A percentile compares a stretch with the other conserved stretches of the same genome.
These are phyloP conservation scores for Ctenopoma kingsleyae DNA, from an alignment of 2,797 vertebrate genomes.

Conservation along the genomic window DNA sequence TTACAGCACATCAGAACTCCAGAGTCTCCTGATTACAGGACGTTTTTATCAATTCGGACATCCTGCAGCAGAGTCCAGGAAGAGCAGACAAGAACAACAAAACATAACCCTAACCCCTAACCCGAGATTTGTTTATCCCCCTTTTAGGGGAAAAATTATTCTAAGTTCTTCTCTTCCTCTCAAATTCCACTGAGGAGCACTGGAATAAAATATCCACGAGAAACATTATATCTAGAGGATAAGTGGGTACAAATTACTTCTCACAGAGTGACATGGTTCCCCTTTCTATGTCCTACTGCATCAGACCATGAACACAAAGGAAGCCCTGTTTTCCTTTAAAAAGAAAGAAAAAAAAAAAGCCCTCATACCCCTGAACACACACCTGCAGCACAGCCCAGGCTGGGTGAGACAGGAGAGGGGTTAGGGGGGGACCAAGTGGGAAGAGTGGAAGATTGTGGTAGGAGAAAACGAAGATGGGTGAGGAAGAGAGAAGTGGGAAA, in stretches of 20 bases:
- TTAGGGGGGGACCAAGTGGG: neutral
- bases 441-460: conserved; percentile 2
- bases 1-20: conserved; percentile 9
- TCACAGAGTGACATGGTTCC: conserved; percentile 75
- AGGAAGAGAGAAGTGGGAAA: conserved; percentile 20
- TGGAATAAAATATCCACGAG: conserved; percentile 59
- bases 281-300: conserved; percentile 38
- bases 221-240: conserved; percentile 70
- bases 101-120: conserved; percentile 29
- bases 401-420: conserved; percentile 18
- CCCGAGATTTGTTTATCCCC: conserved; percentile 26
- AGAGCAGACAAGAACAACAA: conserved; percentile 23
- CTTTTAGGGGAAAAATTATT: conserved; percentile 28
- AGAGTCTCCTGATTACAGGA: conserved; percentile 1
- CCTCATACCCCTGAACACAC: conserved; percentile 36
- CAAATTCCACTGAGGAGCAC: conserved; percentile 44
- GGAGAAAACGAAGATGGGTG: conserved; percentile 6
- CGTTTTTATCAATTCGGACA: conserved; percentile 15
- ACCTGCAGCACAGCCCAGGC: conserved; percentile 60
- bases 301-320: conserved; percentile 74
- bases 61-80: conserved; percentile 31
- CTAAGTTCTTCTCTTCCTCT: conserved; percentile 19
- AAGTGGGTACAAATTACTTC: conserved; percentile 78
- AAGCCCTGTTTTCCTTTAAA: conserved; percentile 67
- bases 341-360: neutral